A percentile compares a stretch with the other conserved stretches of the same genome.
These are phyloP conservation scores for Gambusia holbrooki DNA, from an alignment of 2,113 vertebrate species.

Conservation along the genomic window DNA sequence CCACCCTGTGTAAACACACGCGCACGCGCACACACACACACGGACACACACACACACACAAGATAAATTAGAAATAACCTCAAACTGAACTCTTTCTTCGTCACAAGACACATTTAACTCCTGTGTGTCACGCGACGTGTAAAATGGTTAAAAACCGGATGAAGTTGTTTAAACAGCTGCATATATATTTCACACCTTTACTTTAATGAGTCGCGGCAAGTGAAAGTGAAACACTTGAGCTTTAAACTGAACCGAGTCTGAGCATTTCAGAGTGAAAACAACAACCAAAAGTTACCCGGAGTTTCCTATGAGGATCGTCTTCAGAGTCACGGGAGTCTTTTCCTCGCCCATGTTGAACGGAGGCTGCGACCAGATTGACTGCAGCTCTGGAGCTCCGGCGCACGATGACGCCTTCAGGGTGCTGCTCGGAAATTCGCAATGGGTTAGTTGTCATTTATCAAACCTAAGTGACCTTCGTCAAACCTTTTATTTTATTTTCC, in stretches of 20 bases:
- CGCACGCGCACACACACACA: too few relatives aligned
- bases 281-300: constrained; percentile 67
- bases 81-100: background rate
- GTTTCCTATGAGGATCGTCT: constrained; percentile 76
- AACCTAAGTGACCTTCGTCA: background rate
- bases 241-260: background rate
- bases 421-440: background rate
- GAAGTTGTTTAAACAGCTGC: background rate
- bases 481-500: background rate
- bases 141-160: background rate
- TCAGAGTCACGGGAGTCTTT: constrained; percentile 53
- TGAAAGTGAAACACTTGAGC: constrained; percentile 41
- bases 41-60: background rate
- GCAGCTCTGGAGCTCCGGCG: background rate
- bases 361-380: background rate
- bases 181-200: background rate
- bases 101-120: background rate
- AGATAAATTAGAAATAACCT: background rate
- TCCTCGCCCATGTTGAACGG: constrained; percentile 33
- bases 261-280: background rate
- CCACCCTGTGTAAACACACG: constrained; percentile 62
- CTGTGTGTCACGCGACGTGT: background rate
- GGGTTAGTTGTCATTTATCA: background rate
- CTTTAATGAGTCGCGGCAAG: background rate
- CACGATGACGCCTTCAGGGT: constrained; percentile 36